Base-by-base conservation (phyloP, 2,888 invertebrate genomes). In the Zygaena filipendulae region DNA sequence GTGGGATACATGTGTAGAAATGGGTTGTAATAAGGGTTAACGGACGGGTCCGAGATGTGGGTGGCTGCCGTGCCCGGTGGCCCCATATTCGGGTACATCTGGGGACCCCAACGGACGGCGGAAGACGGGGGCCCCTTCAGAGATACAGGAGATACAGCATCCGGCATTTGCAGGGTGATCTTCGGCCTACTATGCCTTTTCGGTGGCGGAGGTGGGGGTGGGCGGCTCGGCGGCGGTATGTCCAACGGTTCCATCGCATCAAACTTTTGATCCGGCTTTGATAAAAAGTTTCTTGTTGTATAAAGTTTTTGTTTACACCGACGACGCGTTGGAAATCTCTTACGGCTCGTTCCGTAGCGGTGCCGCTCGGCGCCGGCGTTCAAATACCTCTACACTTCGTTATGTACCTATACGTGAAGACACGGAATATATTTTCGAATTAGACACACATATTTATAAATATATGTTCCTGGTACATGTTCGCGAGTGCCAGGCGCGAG, bases 1-100 rank as follows among this genome's bases (percentile, higher is more conserved):
- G 82, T 84, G 1, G 84, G 79, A 41, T 87, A 86, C 61, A 84
- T 72, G 23, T 74, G 59, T 37, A 56, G 46, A 38, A 72, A 79
- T 3, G 68, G 80, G 38, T 61, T 70, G 44, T 58, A 66, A 27
- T 72, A 70, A 1, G 66, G 75, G 28, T 63, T 64, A 3, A 43
- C 52, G 13, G 59, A 59, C 0, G 63, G 71, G 27, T 69, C 71
- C 0, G 74, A 67, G 1, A 64, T 49, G 31, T 63, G 70, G 0
- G 77, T 69, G 0, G 38, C 63, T 1, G 80, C 54, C 0, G 77
- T 72, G 2, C 52, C 56, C 0, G 64, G 59, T 0, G 55, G 44
- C 1, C 35, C 19, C 32, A 61, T 60, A 0, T 57, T 63, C 22
- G 61, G 58, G 36, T 60, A 68, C 30, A 53, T 57, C 2, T 55